Conservation (phyloP, 2,797 vertebrate species). For the Emydoidea blandingii region DNA sequence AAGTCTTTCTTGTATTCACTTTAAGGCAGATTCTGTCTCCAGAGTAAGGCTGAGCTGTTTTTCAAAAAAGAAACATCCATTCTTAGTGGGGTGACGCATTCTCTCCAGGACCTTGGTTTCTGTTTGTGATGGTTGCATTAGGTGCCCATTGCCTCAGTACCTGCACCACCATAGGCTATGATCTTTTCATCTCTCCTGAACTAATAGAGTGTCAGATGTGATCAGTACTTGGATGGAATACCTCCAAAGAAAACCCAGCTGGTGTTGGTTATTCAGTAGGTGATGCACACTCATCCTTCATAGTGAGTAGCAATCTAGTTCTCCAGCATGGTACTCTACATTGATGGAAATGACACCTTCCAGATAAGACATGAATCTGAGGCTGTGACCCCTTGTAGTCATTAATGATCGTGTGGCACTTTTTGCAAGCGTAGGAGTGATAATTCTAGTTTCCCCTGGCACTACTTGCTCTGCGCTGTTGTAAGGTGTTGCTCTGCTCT, state of each 20-base stretch:
- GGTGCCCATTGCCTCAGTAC: not conserved
- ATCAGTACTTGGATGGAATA: not conserved
- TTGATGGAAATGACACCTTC: not conserved
- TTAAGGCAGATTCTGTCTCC: not conserved
- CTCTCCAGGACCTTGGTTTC: not conserved
- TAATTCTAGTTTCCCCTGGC: rapidly evolving
- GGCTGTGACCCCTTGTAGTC: not conserved
- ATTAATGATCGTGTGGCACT: rapidly evolving
- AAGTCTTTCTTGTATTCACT: not conserved
- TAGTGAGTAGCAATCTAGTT: not conserved
- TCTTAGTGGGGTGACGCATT: not conserved
- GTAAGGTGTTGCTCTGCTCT: not conserved
- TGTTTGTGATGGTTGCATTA: rapidly evolving
- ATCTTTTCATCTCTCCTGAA: not conserved
- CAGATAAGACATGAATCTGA: not conserved
- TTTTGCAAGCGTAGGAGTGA: rapidly evolving
- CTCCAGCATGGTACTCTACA: not conserved
- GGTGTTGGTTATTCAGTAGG: not conserved
- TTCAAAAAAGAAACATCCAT: not conserved
- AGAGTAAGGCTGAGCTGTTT: not conserved
- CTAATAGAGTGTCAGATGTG: not conserved
- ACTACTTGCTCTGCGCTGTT: not conserved
- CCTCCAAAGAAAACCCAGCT: not conserved
- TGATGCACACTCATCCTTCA: not conserved
- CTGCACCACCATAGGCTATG: not conserved